Evolutionary conservation across 2,888 invertebrate species (phyloP), one percentile per base, ranked within the genome.

Genomic region (Ashinkailepas kermadecensis): DNA sequence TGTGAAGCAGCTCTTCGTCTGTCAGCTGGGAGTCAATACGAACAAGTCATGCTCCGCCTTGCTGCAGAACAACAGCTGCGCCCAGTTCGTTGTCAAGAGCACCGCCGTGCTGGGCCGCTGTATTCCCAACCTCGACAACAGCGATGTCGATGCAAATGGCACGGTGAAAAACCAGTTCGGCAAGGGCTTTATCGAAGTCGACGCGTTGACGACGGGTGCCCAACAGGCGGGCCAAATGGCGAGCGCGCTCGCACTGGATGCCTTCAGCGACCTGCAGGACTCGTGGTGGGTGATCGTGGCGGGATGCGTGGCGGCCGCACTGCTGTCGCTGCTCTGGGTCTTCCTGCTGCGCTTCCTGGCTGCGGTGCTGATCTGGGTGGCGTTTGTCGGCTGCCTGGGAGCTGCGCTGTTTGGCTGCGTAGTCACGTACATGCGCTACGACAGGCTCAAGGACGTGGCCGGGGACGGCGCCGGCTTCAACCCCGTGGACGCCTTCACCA

Each of bases 281-380:
- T 91, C 93, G 0, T 93, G 94, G 89, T 90, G 91, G 89, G 90
- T 92, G 86, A 91, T 96, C 83, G 86, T 93, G 10, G 88, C 90
- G 7, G 92, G 92, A 1, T 87, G 95, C 57, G 87, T 90, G 0
- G 88, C 91, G 57, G 93, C 94, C 10, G 91, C 95, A 86, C 82
- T 94, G 0, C 87, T 93, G n/a, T 94, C 95, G 83, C 91, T 98
- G 83, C 85, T 96, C 58, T 97, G 96, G 89, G 96, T 98, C 84
- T 88, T 94, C 21, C 88, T 97, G 80, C 91, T 98, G 91, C 90
- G 97, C 84, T 96, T 95, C 92, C 89, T 97, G 56, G 95, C 97
- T 9, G 92, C 92, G 7, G 90, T 95, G 4, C 92, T 97, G 87
- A 92, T 97, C 0, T 97, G 96, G 84, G 85, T 92, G 65, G 94